phyloP scores from a whole-genome alignment of 35 echinoderm and acorn worm genomes.

The Acanthaster planci region DNA sequence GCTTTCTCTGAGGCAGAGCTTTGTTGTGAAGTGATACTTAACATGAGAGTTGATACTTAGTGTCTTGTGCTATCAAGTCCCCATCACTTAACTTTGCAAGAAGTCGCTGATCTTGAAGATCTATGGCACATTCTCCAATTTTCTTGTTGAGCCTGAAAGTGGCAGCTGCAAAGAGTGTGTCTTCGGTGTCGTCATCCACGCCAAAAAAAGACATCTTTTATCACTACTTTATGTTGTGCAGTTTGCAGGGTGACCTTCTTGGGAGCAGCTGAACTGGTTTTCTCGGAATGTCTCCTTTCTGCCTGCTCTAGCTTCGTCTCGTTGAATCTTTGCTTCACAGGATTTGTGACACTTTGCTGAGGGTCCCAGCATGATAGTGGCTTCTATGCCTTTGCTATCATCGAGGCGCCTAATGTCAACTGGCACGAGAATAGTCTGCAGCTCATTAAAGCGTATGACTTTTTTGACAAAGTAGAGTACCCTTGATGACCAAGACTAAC shows the following conservation, averaged over 20 bases:
- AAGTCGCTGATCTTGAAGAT: neutral
- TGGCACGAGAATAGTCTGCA: neutral
- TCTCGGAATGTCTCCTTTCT: conserved; percentile 34
- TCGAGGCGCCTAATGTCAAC: conserved; percentile 12
- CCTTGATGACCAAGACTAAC: neutral
- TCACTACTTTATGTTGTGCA: neutral
- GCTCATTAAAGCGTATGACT: conserved; percentile 2
- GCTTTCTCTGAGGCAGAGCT: neutral
- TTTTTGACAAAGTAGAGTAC: conserved; percentile 27
- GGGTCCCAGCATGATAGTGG: conserved; percentile 28
- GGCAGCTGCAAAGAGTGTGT: neutral
- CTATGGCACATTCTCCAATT: neutral
- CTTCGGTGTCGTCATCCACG: neutral
- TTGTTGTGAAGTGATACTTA: conserved; percentile 48
- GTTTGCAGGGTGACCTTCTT: neutral
- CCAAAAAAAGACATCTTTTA: conserved; percentile 21
- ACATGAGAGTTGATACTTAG: conserved; percentile 41
- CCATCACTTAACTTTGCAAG: conserved; percentile 23
- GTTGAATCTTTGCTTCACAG: conserved; percentile 31
- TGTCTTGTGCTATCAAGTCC: conserved; percentile 41
- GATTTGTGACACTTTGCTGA: conserved; percentile 52
- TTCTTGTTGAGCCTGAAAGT: neutral
- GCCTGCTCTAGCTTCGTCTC: conserved; percentile 33
- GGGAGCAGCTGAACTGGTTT: neutral
- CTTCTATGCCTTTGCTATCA: conserved; percentile 60